These are phyloP conservation scores for Dexiosoma caninum DNA, from an alignment of 2,888 invertebrate genomes.

Conservation along the genomic window DNA sequence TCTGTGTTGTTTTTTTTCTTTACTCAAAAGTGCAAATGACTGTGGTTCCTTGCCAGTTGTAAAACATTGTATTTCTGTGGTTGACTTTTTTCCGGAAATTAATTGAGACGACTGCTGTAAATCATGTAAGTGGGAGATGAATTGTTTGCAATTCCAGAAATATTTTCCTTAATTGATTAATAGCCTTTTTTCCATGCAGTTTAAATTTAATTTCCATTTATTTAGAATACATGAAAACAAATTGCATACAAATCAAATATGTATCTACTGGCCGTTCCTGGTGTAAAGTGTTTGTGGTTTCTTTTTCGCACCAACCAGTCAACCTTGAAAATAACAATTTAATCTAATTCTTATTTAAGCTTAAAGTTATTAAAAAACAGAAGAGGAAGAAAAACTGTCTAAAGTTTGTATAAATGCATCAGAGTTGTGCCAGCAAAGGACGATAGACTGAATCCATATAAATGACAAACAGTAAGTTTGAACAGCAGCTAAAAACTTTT, in stretches of 20 bases:
- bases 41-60: slow-evolving; percentile 22
- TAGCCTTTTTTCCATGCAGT: not conserved
- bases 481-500: slow-evolving; percentile 14
- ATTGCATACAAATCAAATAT: slow-evolving; percentile 2
- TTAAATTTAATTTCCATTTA: not conserved
- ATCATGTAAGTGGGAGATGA: not conserved
- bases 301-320: slow-evolving; percentile 10
- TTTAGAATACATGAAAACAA: not conserved
- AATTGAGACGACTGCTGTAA: slow-evolving; percentile 35
- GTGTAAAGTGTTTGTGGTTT: not conserved
- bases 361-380: slow-evolving; percentile 23
- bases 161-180: not conserved
- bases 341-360: slow-evolving; percentile 46
- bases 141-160: not conserved
- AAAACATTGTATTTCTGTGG: not conserved
- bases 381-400: not conserved
- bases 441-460: slow-evolving; percentile 40
- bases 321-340: slow-evolving; percentile 52
- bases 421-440: slow-evolving; percentile 24
- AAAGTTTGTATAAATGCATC: not conserved
- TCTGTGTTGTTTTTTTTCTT: not conserved
- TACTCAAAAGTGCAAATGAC: slow-evolving; percentile 33
- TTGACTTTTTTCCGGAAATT: slow-evolving; percentile 11
- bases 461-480: not conserved
- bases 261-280: slow-evolving; percentile 16